Conservation (phyloP, 2,888 invertebrate species). For the Strigamia maritima region DNA sequence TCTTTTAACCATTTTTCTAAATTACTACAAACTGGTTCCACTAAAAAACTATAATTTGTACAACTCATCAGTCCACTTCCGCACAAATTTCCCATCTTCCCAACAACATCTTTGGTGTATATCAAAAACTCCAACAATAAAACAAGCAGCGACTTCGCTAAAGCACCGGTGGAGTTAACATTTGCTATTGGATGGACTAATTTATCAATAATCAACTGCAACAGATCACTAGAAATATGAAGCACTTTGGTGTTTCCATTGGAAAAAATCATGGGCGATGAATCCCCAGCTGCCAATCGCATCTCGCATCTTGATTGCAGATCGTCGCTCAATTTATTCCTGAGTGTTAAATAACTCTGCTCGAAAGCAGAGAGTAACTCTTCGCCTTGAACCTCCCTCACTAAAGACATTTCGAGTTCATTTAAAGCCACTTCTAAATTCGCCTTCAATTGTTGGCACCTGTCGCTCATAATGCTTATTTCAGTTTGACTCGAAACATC, state of each 20-base stretch:
- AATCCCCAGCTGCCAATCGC: background rate
- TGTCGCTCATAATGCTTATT: background rate
- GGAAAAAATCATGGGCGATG: background rate
- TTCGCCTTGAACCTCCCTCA: background rate
- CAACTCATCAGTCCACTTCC: background rate
- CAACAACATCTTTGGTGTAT: background rate
- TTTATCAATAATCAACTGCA: background rate
- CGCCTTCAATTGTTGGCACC: background rate
- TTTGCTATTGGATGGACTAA: background rate
- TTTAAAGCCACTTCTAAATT: constrained; percentile 11
- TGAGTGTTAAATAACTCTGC: constrained; percentile 19
- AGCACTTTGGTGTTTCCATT: constrained; percentile 3
- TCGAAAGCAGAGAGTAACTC: background rate
- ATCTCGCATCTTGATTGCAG: background rate
- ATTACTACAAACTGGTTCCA: background rate
- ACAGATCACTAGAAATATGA: background rate
- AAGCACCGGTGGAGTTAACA: background rate
- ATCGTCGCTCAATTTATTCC: constrained; percentile 9
- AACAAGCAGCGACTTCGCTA: background rate
- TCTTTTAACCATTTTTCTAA: background rate
- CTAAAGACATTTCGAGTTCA: constrained; percentile 25
- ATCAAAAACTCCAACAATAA: background rate
- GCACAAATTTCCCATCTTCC: background rate
- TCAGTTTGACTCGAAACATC: background rate
- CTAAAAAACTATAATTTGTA: background rate